Percentiles rank a stretch among this genome's conserved stretches.
Evolutionary conservation across 2,113 vertebrate genomes (phyloP).

Genomic region (Coregonus clupeaformis): DNA sequence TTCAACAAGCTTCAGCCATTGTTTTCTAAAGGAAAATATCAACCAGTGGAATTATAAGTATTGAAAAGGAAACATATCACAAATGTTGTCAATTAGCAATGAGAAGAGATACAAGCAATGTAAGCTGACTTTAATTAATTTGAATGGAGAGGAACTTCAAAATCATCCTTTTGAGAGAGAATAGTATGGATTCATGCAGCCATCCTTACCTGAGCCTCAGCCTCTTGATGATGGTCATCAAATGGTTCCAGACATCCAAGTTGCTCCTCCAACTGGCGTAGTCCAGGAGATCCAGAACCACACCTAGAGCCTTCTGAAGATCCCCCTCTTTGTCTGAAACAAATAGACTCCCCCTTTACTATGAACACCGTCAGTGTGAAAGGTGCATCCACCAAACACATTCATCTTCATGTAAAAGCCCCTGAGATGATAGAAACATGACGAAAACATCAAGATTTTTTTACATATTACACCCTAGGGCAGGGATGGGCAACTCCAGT

Average conservation of each 20-base stretch:
- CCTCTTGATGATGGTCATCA: constrained; percentile 69
- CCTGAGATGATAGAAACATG: no score
- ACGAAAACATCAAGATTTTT: no score
- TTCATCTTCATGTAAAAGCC: background rate
- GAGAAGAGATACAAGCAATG: background rate
- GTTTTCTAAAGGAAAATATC: constrained; percentile 21
- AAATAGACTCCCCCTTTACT: background rate
- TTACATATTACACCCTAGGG: no score
- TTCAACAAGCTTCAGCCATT: constrained; percentile 56
- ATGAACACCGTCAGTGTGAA: background rate
- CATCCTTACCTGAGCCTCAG: constrained; percentile 60
- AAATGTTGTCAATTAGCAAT: no score
- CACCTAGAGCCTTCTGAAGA: constrained; percentile 67
- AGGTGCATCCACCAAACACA: background rate
- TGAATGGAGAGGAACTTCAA: background rate
- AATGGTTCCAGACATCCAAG: constrained; percentile 77
- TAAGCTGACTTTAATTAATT: no score
- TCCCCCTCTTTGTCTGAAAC: constrained; percentile 70
- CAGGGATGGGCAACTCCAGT: no score
- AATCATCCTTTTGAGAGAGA: background rate
- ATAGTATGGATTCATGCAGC: background rate
- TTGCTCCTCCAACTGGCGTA: constrained; percentile 83
- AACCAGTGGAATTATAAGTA: background rate
- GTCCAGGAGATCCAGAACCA: constrained; percentile 83
- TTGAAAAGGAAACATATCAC: background rate